These are phyloP conservation scores for Epizoanthus scotinus DNA, from an alignment of 92 coral and sea anemone genomes.

Conservation along the genomic window DNA sequence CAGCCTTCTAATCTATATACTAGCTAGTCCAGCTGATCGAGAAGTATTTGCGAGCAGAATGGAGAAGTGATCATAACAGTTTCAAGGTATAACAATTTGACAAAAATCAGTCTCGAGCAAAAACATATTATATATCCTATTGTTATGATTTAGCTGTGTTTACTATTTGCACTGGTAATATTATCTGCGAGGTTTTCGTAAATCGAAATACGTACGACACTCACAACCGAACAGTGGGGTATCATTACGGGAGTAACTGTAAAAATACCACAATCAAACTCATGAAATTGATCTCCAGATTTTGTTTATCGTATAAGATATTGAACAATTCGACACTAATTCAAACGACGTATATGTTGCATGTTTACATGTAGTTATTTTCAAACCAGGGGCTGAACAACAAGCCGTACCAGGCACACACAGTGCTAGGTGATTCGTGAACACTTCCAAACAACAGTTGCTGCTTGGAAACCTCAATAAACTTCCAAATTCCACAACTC, in stretches of 20 bases:
- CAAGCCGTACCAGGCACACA: background rate
- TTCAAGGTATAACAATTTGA: too few species aligned
- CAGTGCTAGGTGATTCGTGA: slow-evolving; percentile 31
- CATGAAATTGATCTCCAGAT: background rate
- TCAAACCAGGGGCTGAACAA: background rate
- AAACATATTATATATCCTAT: too few species aligned
- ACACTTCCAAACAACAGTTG: slow-evolving; percentile 7
- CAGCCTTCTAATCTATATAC: too few species aligned
- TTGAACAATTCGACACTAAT: background rate
- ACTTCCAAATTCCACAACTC: background rate
- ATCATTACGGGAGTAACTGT: background rate
- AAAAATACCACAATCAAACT: background rate
- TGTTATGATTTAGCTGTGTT: too few species aligned
- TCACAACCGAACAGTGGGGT: slow-evolving; percentile 5
- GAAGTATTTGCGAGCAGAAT: too few species aligned
- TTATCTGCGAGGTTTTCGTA: background rate
- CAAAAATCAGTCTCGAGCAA: too few species aligned
- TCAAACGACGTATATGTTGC: background rate
- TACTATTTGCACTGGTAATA: background rate
- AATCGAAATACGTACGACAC: too few species aligned
- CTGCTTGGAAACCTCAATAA: slow-evolving; percentile 7
- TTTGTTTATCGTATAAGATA: background rate
- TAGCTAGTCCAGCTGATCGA: too few species aligned
- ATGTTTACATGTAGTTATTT: background rate
- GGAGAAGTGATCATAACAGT: too few species aligned